Evolutionary conservation across 2,113 vertebrate genomes (phyloP).

Genomic region (Athene noctua): DNA sequence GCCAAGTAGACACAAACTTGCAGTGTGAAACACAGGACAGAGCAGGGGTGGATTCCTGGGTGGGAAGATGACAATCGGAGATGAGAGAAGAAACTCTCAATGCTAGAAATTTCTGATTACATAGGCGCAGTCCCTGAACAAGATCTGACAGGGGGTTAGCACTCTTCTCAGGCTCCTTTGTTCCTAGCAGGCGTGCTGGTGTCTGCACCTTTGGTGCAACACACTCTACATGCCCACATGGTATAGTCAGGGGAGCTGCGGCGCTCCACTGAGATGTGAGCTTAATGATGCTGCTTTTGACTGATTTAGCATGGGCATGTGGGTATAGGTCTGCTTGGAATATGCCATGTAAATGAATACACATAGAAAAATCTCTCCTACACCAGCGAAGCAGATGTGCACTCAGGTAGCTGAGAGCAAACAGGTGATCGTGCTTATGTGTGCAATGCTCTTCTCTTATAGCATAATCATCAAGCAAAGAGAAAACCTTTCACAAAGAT

Average conservation of each 20-base stretch:
- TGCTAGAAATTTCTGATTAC: background rate
- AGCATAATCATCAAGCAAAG: background rate
- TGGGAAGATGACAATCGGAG: background rate
- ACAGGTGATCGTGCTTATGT: rapidly evolving
- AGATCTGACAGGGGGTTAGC: background rate
- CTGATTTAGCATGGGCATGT: background rate
- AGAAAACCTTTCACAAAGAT: background rate
- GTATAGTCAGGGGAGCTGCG: background rate
- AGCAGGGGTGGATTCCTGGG: background rate
- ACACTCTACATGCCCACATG: rapidly evolving
- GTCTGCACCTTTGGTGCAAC: background rate
- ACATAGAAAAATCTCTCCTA: rapidly evolving
- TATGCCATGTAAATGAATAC: background rate
- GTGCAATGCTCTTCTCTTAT: background rate
- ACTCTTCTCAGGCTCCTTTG: background rate
- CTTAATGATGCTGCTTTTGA: background rate
- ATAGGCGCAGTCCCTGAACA: background rate
- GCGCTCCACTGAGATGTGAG: background rate
- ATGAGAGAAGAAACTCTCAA: background rate
- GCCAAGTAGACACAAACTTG: background rate
- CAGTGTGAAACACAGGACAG: background rate
- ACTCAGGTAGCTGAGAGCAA: background rate
- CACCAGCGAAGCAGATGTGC: rapidly evolving
- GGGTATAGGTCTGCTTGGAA: background rate
- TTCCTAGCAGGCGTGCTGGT: background rate